phyloP scores from a whole-genome alignment of 2,113 vertebrate genomes.

The Circaetus gallicus region DNA sequence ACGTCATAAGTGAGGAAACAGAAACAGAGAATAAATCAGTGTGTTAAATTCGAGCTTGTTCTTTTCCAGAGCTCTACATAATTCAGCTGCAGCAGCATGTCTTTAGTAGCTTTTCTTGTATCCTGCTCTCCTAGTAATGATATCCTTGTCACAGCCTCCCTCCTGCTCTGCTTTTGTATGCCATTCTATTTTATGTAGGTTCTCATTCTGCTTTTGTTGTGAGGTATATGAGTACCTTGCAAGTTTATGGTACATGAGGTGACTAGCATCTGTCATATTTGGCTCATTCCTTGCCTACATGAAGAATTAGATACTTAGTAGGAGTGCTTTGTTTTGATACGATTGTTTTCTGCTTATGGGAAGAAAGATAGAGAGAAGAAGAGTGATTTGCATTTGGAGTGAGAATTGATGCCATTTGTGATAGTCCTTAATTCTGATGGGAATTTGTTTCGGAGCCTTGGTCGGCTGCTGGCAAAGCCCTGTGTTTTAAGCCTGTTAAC shows the following conservation, averaged over 20 bases:
- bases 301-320: neutral
- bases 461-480: neutral
- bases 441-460: neutral
- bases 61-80: slow-evolving; percentile 6
- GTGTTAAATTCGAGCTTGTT: neutral
- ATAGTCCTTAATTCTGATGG: neutral
- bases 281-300: neutral
- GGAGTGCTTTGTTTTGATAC: neutral
- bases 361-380: neutral
- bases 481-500: neutral
- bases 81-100: slow-evolving; percentile 7
- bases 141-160: neutral
- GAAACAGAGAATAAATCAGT: slow-evolving; percentile 30
- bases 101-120: neutral
- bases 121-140: neutral
- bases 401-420: neutral
- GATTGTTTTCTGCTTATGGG: neutral
- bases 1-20: neutral
- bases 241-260: neutral
- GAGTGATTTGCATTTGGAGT: neutral
- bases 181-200: neutral
- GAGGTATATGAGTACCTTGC: neutral
- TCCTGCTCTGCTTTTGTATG: neutral
- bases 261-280: neutral
- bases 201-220: neutral